Percentiles rank a stretch among this genome's conserved stretches.
Conservation (phyloP, 2,113 vertebrate genomes). For the Oenanthe oenanthe region DNA sequence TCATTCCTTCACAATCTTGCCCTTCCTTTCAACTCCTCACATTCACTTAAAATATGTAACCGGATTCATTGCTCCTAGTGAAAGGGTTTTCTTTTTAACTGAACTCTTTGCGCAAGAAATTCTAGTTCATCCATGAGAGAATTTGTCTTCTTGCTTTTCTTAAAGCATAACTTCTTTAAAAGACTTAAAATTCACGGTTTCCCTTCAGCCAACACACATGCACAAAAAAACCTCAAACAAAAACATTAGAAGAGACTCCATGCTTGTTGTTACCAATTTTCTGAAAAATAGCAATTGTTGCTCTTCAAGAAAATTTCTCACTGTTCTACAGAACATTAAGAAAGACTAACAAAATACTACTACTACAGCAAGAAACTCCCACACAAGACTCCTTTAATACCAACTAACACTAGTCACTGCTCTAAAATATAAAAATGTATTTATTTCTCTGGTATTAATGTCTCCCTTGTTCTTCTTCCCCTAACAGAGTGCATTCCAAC, state of each 20-base stretch:
- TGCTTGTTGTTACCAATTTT: background rate
- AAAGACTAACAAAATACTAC: background rate
- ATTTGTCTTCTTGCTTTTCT: background rate
- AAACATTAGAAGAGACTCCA: background rate
- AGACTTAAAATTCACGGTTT: background rate
- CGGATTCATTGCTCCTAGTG: background rate
- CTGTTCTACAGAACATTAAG: background rate
- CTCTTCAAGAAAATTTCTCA: background rate
- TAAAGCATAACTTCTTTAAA: background rate
- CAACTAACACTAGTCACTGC: background rate
- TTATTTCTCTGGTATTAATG: constrained; percentile 19
- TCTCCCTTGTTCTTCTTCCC: constrained; percentile 33
- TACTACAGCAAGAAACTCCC: background rate
- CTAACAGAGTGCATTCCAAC: constrained; percentile 53
- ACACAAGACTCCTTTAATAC: background rate
- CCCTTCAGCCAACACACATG: background rate
- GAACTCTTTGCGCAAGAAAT: background rate
- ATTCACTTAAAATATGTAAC: background rate
- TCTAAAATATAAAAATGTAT: background rate
- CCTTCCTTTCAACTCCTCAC: background rate
- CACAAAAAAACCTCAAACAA: too few species aligned
- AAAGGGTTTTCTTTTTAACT: background rate
- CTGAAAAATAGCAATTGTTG: background rate
- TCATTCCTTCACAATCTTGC: background rate
- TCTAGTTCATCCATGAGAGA: background rate